Percentiles rank a stretch among this genome's conserved stretches.
phyloP scores from a whole-genome alignment of 2,888 invertebrate species.

The Drosophila monieri region DNA sequence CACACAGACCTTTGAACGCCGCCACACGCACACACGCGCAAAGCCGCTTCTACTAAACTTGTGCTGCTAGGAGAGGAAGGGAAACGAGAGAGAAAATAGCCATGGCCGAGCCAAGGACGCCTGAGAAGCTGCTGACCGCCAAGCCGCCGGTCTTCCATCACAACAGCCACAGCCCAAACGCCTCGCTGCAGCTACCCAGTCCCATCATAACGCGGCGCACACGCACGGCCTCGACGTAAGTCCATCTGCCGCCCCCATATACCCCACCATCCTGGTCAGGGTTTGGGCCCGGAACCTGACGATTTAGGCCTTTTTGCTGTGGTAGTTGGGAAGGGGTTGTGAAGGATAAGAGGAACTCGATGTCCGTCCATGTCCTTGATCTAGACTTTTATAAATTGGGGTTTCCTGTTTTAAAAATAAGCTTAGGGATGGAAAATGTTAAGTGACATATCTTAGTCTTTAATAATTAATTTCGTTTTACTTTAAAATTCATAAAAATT shows the following conservation, averaged over 20 bases:
- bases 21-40: conserved; percentile 25
- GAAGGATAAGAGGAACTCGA: not conserved
- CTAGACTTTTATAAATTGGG: too few species aligned
- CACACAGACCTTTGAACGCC: conserved; percentile 15
- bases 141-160: conserved; percentile 79
- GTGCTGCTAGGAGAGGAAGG: conserved; percentile 1
- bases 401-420: not conserved
- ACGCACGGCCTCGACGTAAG: conserved; percentile 92
- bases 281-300: not conserved
- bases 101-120: conserved; percentile 80
- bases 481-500: too few species aligned
- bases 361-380: too few species aligned
- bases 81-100: conserved; percentile 15
- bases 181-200: conserved; percentile 87
- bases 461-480: too few species aligned
- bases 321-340: not conserved
- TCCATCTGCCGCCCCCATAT: conserved; percentile 52
- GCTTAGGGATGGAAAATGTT: too few species aligned
- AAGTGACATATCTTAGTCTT: too few species aligned
- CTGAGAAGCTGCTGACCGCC: conserved; percentile 76
- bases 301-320: conserved; percentile 1
- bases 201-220: conserved; percentile 92
- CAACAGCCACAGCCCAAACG: conserved; percentile 77
- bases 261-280: not conserved
- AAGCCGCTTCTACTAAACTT: conserved; percentile 44